phyloP scores from a whole-genome alignment of 2,888 invertebrate genomes.

The Tetropium fuscum region DNA sequence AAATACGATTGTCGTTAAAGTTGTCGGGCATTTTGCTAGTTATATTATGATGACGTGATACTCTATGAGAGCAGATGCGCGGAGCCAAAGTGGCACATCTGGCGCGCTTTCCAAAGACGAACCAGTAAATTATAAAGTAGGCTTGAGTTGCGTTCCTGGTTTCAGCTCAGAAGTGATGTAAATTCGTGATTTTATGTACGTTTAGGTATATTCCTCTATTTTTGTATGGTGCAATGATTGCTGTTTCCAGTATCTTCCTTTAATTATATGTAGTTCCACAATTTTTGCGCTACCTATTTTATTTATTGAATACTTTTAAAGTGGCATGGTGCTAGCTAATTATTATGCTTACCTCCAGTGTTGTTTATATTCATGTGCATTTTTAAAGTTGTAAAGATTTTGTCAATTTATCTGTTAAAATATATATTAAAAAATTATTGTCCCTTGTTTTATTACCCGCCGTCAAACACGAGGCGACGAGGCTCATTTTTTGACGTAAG shows the following conservation, averaged over 20 bases:
- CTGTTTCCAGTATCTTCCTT: too few relatives aligned
- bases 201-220: conserved; percentile 47
- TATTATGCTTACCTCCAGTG: conserved; percentile 37
- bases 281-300: too few relatives aligned
- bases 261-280: conserved; percentile 10
- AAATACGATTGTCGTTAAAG: conserved; percentile 10
- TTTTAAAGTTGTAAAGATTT: conserved; percentile 38
- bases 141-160: conserved; percentile 31
- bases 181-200: conserved; percentile 47
- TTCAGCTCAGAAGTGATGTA: conserved; percentile 41
- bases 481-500: too few relatives aligned
- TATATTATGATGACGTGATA: not conserved
- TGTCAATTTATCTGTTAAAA: conserved; percentile 40
- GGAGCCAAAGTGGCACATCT: too few relatives aligned
- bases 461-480: not conserved
- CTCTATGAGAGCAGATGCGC: conserved; percentile 1
- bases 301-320: conserved; percentile 26
- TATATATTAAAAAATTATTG: conserved; percentile 13
- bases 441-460: not conserved
- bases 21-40: not conserved
- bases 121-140: conserved; percentile 27
- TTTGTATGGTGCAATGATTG: too few relatives aligned
- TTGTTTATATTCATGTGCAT: conserved; percentile 35
- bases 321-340: conserved; percentile 44
- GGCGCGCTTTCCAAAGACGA: conserved; percentile 44